These are phyloP conservation scores for Scaptomyza cyrtandrae DNA, from an alignment of 2,888 invertebrate species.

Conservation along the genomic window DNA sequence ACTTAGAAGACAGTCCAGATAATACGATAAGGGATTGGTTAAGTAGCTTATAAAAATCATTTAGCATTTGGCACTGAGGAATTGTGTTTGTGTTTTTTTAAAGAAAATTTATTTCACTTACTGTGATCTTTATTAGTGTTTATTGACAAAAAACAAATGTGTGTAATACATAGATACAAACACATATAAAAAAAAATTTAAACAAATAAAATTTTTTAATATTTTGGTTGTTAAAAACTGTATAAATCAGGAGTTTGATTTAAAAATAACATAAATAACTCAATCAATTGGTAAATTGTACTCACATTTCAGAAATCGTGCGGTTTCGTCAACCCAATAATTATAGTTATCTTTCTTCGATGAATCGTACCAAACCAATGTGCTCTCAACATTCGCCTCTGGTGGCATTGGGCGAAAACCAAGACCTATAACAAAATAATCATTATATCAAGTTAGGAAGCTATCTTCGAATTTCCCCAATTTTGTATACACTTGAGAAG, in stretches of 20 bases:
- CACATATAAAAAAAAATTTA: constrained; percentile 23
- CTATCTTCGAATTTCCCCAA: too few relatives aligned
- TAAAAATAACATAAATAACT: neutral
- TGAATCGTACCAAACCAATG: constrained; percentile 96
- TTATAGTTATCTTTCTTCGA: constrained; percentile 88
- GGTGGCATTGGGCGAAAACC: constrained; percentile 99
- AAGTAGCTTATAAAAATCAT: neutral
- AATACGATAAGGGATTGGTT: neutral
- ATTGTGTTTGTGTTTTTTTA: neutral
- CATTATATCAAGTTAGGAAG: too few relatives aligned
- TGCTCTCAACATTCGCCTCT: constrained; percentile 96
- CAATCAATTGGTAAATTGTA: constrained; percentile 6
- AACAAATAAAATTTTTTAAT: constrained; percentile 11
- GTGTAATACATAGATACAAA: constrained; percentile 23
- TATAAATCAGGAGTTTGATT: neutral
- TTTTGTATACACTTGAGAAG: too few relatives aligned
- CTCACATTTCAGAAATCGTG: constrained; percentile 91
- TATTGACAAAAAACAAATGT: constrained; percentile 45
- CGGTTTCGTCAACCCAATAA: constrained; percentile 92
- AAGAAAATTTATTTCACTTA: constrained; percentile 52
- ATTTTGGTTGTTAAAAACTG: neutral
- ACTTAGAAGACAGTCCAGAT: too few relatives aligned
- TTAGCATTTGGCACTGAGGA: constrained; percentile 29
- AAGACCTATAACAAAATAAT: constrained; percentile 88
- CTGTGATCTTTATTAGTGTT: constrained; percentile 58